Percentiles rank a stretch among this genome's conserved stretches.
These are phyloP conservation scores for Rattus rattus DNA, from an alignment of 2,113 vertebrate genomes.

Conservation along the genomic window DNA sequence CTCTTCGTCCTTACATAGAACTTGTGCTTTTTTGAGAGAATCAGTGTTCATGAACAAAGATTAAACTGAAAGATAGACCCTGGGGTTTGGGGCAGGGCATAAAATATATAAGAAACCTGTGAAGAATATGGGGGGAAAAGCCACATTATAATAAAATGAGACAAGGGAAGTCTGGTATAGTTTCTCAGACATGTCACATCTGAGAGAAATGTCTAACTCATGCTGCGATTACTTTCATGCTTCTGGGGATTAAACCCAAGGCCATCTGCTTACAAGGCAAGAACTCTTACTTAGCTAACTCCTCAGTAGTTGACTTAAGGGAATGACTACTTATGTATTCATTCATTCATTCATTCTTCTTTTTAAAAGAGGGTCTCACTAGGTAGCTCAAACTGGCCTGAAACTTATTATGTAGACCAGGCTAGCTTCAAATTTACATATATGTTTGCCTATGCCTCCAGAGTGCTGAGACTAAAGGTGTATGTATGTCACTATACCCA, in stretches of 20 bases:
- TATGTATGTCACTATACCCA: neutral
- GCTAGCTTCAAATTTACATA: neutral
- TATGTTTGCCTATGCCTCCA: neutral
- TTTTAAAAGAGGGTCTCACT: neutral
- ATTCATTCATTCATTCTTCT: neutral
- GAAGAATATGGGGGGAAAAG: neutral
- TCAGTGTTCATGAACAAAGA: conserved; percentile 5
- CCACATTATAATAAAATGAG: neutral
- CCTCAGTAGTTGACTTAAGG: neutral
- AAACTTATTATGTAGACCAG: neutral
- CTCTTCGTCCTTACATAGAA: neutral
- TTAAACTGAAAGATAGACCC: neutral
- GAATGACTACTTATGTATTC: neutral
- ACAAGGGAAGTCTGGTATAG: neutral
- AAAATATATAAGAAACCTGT: conserved; percentile 7
- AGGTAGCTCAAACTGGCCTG: neutral
- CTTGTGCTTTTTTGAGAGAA: neutral
- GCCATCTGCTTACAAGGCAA: neutral
- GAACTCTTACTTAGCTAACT: neutral
- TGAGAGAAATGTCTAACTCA: neutral
- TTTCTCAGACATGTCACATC: neutral
- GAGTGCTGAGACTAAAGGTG: neutral
- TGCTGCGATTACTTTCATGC: neutral
- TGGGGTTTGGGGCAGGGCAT: neutral
- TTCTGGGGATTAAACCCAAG: neutral